Percentiles rank a stretch among this genome's conserved stretches.
phyloP scores from a whole-genome alignment of 2,797 vertebrate species.

The Australoheros facetus region DNA sequence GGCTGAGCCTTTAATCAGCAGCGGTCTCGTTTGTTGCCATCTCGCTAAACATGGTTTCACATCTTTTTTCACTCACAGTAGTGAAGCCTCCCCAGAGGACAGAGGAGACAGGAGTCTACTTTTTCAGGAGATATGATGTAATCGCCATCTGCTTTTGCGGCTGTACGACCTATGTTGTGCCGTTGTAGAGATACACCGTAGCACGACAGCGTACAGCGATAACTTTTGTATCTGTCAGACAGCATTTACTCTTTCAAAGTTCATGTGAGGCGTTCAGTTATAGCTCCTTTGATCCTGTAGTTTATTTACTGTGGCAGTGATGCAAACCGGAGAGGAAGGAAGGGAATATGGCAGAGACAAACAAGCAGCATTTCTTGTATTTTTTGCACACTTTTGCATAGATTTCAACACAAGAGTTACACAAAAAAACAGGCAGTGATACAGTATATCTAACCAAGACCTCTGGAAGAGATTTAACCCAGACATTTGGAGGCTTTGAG shows the following conservation, averaged over 20 bases:
- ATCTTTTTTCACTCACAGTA: not conserved
- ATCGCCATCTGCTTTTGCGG: conserved; percentile 27
- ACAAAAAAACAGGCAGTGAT: not conserved
- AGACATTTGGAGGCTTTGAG: not conserved
- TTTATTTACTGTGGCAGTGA: conserved; percentile 19
- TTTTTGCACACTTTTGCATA: not conserved
- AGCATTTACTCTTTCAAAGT: not conserved
- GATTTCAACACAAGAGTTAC: not conserved
- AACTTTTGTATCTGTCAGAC: conserved; percentile 1
- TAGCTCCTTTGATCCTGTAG: not conserved
- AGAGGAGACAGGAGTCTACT: not conserved
- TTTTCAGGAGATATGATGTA: not conserved
- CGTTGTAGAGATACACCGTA: not conserved
- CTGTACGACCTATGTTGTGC: not conserved
- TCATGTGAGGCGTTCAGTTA: not conserved
- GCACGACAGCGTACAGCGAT: not conserved
- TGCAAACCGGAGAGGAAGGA: conserved; percentile 6
- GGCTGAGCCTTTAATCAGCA: conserved; percentile 4
- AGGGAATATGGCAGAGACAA: not conserved
- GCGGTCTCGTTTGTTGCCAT: not conserved
- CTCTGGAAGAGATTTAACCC: not conserved
- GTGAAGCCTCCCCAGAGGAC: not conserved
- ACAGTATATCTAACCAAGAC: not conserved
- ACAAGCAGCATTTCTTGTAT: not conserved
- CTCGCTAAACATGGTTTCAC: not conserved